Percentiles rank a stretch among this genome's conserved stretches.
Evolutionary conservation across 30 jellyfish, hydroid and myxozoan species (phyloP).

Genomic region (Sanderia malayensis): DNA sequence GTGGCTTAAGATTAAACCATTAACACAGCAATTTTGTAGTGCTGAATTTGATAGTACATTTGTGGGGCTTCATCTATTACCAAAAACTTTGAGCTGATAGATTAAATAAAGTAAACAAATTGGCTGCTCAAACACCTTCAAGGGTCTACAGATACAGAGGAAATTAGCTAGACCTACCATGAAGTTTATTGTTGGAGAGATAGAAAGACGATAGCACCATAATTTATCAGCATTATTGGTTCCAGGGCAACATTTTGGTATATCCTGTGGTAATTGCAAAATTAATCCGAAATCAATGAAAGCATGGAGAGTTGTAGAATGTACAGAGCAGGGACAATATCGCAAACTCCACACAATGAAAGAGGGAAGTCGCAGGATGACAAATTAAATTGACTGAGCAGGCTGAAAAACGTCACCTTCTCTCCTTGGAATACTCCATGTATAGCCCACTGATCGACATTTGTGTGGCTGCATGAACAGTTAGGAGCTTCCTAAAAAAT

Average conservation of each 20-base stretch:
- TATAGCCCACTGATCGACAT: neutral
- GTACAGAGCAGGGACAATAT: too few relatives aligned
- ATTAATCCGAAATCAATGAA: neutral
- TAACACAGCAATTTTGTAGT: too few relatives aligned
- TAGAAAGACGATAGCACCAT: neutral
- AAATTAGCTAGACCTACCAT: neutral
- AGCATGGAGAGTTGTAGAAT: neutral
- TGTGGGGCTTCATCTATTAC: neutral
- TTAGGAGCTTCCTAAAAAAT: neutral
- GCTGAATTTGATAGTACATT: neutral
- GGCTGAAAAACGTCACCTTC: neutral
- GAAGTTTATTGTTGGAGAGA: conserved; percentile 5
- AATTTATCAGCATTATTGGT: neutral
- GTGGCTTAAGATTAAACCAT: too few relatives aligned
- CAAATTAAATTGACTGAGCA: too few relatives aligned
- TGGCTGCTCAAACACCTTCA: neutral
- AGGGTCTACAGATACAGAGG: neutral
- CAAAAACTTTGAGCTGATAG: neutral
- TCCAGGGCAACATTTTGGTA: neutral
- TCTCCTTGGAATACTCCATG: neutral
- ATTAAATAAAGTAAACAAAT: neutral
- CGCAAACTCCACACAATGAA: too few relatives aligned
- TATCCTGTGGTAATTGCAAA: neutral
- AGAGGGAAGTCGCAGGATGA: too few relatives aligned
- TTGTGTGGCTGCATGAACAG: neutral